phyloP scores from a whole-genome alignment of 2,113 vertebrate genomes.

The Dermatemys mawii region DNA sequence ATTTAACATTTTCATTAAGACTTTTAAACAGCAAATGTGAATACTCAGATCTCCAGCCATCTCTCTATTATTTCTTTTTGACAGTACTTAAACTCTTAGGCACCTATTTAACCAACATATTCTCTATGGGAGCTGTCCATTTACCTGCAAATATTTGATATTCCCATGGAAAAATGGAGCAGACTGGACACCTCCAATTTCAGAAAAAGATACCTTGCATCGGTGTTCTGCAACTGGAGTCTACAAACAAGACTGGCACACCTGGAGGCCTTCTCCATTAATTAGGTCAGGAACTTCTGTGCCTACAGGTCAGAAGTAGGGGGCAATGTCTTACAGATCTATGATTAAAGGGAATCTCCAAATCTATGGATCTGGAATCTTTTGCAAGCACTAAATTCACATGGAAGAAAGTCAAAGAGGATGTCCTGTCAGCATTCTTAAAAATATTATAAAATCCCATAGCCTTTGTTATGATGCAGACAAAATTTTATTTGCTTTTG shows the following conservation, averaged over 20 bases:
- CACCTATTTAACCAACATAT: background rate
- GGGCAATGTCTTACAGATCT: slow-evolving; percentile 16
- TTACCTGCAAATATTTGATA: slow-evolving; percentile 9
- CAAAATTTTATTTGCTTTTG: background rate
- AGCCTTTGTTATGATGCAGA: background rate
- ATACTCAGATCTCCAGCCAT: background rate
- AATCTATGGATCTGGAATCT: slow-evolving; percentile 12
- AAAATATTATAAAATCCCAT: slow-evolving; percentile 5
- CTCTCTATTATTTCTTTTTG: background rate
- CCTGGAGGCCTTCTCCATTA: background rate
- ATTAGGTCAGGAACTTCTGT: background rate
- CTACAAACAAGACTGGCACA: background rate
- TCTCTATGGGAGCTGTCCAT: slow-evolving; percentile 5
- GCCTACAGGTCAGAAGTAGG: background rate
- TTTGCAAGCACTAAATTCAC: slow-evolving; percentile 45
- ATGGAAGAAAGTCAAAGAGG: background rate
- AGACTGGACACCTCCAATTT: background rate
- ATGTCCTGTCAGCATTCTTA: slow-evolving; percentile 17
- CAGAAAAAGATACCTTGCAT: background rate
- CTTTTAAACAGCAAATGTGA: background rate
- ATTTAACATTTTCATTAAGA: background rate
- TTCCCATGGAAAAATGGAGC: background rate
- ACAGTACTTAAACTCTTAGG: no score
- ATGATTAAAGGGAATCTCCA: background rate
- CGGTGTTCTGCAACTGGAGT: background rate